Conservation (phyloP, 2,797 vertebrate genomes). For the Sebastes diaconus region DNA sequence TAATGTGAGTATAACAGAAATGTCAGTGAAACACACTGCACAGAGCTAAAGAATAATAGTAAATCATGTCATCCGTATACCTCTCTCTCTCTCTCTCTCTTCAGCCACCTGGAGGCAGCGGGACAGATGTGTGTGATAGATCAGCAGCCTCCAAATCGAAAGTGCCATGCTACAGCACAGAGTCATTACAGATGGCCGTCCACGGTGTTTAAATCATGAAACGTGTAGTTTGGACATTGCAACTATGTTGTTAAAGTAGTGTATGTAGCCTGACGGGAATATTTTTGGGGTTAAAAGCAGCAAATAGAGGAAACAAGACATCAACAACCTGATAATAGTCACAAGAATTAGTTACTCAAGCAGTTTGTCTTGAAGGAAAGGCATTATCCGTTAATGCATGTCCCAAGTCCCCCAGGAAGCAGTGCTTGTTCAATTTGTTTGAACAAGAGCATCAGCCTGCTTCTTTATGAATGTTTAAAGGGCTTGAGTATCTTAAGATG, state of each 20-base stretch:
- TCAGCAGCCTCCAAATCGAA: background rate
- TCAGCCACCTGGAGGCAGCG: background rate
- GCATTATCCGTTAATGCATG: slow-evolving; percentile 19
- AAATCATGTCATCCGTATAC: background rate
- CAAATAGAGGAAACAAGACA: background rate
- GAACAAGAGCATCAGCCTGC: slow-evolving; percentile 25
- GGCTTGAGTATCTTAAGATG: slow-evolving; percentile 26
- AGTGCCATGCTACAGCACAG: background rate
- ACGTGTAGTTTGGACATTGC: background rate
- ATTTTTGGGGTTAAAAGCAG: background rate
- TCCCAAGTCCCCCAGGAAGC: background rate
- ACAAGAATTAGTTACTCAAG: background rate
- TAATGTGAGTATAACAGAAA: background rate
- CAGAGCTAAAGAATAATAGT: background rate
- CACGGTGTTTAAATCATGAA: background rate
- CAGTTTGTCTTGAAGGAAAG: slow-evolving; percentile 4
- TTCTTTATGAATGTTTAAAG: slow-evolving; percentile 53
- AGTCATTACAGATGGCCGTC: background rate
- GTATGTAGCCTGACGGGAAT: background rate
- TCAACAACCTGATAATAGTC: background rate
- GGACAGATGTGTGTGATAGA: background rate
- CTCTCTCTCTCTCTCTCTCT: background rate
- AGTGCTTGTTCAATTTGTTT: slow-evolving; percentile 48
- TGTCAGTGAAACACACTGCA: background rate
- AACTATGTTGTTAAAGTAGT: background rate